These are phyloP conservation scores for Cloeon dipterum DNA, from an alignment of 2,888 invertebrate species.

Conservation along the genomic window DNA sequence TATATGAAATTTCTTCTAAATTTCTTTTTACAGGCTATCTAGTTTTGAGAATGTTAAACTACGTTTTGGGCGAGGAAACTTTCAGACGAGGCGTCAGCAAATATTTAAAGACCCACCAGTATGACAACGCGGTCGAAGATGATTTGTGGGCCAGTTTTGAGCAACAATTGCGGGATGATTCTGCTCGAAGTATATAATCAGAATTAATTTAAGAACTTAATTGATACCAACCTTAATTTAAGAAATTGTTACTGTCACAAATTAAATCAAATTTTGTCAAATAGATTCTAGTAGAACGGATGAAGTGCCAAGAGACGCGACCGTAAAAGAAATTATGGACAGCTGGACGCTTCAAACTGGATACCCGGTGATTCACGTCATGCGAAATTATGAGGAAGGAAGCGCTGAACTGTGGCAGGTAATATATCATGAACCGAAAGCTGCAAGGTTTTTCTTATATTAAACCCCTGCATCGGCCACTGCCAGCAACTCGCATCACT, in stretches of 20 bases:
- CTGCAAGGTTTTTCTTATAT: too few relatives aligned
- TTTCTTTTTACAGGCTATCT: conserved; percentile 28
- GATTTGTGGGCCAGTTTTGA: conserved; percentile 22
- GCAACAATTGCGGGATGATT: conserved; percentile 14
- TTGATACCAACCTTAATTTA: too few relatives aligned
- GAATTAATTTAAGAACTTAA: too few relatives aligned
- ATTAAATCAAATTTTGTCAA: too few relatives aligned
- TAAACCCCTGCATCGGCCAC: too few relatives aligned
- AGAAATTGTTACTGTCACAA: too few relatives aligned
- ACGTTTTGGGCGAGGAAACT: conserved; percentile 36
- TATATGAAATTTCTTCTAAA: too few relatives aligned
- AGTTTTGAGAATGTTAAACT: conserved; percentile 47
- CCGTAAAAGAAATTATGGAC: conserved; percentile 18
- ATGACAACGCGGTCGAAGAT: conserved; percentile 19
- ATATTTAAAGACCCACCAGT: conserved; percentile 21
- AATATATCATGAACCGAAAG: too few relatives aligned
- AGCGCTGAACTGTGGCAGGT: conserved; percentile 12
- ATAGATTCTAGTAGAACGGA: not conserved
- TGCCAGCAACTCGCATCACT: too few relatives aligned
- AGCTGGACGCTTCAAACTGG: conserved; percentile 22
- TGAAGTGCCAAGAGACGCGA: conserved; percentile 11
- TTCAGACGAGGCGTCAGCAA: conserved; percentile 28
- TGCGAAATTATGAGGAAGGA: conserved; percentile 9
- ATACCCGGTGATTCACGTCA: conserved; percentile 12
- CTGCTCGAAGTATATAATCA: too few relatives aligned